These are phyloP conservation scores for Xestobium rufovillosum DNA, from an alignment of 2,888 invertebrate genomes.

Conservation along the genomic window DNA sequence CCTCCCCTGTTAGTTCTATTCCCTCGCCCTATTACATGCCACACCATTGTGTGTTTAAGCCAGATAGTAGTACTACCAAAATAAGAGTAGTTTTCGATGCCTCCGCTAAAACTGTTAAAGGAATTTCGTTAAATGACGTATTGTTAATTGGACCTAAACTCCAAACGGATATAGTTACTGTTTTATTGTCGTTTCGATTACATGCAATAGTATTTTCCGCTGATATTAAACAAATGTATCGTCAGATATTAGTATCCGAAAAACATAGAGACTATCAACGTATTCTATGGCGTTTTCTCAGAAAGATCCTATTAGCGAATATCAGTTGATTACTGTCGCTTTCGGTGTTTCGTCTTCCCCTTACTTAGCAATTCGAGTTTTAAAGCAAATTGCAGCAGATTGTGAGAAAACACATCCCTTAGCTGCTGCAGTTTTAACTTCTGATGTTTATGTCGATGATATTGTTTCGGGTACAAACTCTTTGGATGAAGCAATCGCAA, in stretches of 20 bases:
- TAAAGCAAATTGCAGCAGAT: background rate
- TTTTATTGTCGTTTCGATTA: background rate
- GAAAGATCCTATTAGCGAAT: background rate
- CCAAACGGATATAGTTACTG: background rate
- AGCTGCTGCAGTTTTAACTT: background rate
- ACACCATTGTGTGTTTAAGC: constrained; percentile 14
- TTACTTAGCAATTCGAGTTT: background rate
- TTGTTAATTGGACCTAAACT: constrained; percentile 1
- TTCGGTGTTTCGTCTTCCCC: background rate
- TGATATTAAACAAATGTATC: constrained; percentile 17
- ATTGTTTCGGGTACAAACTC: background rate
- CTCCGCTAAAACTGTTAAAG: constrained; percentile 2
- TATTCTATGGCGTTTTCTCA: background rate
- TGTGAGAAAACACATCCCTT: background rate
- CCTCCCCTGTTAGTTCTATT: background rate
- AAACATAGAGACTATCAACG: background rate
- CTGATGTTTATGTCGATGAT: constrained; percentile 1
- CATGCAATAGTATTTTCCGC: background rate
- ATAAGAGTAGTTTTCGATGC: constrained; percentile 12
- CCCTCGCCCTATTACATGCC: constrained; percentile 13
- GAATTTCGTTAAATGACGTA: background rate
- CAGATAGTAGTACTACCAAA: constrained; percentile 10
- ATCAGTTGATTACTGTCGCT: background rate
- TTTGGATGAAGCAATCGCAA: background rate
- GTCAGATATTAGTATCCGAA: constrained; percentile 8